Evolutionary conservation across 2,888 invertebrate species (phyloP), one percentile per base, ranked within the genome.

Genomic region (Orthonychiurus folsomi): DNA sequence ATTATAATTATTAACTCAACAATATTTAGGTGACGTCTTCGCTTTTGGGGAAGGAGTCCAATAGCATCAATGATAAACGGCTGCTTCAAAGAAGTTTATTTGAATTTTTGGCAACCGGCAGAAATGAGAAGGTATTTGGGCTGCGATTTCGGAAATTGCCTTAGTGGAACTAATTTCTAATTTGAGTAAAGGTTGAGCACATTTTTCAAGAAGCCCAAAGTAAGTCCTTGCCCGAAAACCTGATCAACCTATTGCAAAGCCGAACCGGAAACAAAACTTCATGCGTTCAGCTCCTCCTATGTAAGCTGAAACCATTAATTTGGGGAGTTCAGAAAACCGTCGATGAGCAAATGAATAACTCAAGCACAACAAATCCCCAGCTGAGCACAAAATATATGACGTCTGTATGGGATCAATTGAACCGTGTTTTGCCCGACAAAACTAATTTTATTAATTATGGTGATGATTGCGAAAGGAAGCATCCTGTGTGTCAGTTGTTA

Each of bases 281-380:
- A 15, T 75, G 75, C 59, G 70, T 75, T 21, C 74, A 75, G 61
- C 73, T 74, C 28, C 77, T 91, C 37, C 78, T 89, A 65, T 91
- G 91, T 75, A 89, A 89, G 78, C 82, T 83, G 66, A 82, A 86
- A 0, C 89, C 89, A 0, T 83, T 89, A 65, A 83, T 91, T 65
- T 81, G 82, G 78, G 85, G 84, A 69, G 88, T 89, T 83, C 90
- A 91, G 74, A 80, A 81, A 63, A 83, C 86, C 0, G 55, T 61
- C 9, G 52, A 56, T 3, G 56, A 60, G 23, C 28, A 59, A 53
- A 15, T 59, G n/a, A n/a, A 50, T n/a, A 5, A 3, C 15, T 3
- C 21, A 9, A 48, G 21, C 50, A 25, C 37, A 3, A 48, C 59
- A 5, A 25, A 59, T 50, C 20, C 52, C 3, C 24, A 12, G 9